Evolutionary conservation across 2,888 invertebrate species (phyloP).

Genomic region (Unio delphinus): DNA sequence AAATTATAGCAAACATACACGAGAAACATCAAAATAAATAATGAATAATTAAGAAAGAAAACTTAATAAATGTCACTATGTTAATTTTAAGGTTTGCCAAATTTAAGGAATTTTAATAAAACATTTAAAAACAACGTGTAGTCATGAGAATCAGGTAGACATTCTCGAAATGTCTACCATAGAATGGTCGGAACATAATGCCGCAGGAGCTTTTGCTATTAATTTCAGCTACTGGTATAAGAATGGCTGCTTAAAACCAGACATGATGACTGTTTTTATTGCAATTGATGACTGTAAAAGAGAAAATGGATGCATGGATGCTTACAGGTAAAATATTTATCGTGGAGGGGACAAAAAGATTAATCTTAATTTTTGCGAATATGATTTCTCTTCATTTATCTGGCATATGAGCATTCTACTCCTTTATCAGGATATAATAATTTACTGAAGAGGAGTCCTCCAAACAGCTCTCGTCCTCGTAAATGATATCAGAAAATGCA

Average conservation of each 20-base stretch:
- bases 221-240: slow-evolving; percentile 67
- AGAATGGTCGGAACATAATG: not conserved
- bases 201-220: not conserved
- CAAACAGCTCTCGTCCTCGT: too few species aligned
- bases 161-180: not conserved
- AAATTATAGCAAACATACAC: not conserved
- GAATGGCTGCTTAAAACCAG: slow-evolving; percentile 64
- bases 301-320: slow-evolving; percentile 68
- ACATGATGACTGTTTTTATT: slow-evolving; percentile 67
- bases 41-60: not conserved
- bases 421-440: not conserved
- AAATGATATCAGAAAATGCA: too few species aligned
- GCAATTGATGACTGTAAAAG: slow-evolving; percentile 61
- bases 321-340: slow-evolving; percentile 52
- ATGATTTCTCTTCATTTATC: too few species aligned
- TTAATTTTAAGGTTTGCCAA: not conserved
- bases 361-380: too few species aligned
- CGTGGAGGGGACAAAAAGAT: too few species aligned
- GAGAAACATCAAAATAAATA: not conserved
- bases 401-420: too few species aligned
- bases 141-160: not conserved
- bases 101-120: not conserved
- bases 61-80: not conserved
- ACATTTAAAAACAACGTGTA: not conserved
- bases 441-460: not conserved